Evolutionary conservation across 2,888 invertebrate species (phyloP).

Genomic region (Blastobasis adustella): DNA sequence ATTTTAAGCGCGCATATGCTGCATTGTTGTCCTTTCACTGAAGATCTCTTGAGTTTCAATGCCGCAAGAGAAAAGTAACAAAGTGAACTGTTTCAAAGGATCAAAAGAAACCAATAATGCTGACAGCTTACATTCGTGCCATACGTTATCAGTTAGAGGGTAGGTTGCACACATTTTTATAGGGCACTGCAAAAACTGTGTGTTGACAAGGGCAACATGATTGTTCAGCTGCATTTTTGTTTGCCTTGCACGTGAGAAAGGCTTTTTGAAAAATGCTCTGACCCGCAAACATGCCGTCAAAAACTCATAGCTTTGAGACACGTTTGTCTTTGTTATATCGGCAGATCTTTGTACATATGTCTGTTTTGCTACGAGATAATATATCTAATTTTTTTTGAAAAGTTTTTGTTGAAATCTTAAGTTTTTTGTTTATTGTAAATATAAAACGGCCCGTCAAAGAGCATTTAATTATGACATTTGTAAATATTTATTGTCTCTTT

Average conservation of each 20-base stretch:
- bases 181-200: constrained; percentile 67
- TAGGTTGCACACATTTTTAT: constrained; percentile 63
- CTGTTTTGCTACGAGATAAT: constrained; percentile 40
- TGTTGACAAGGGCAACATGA: constrained; percentile 32
- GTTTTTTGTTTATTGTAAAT: constrained; percentile 13
- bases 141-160: constrained; percentile 13
- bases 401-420: constrained; percentile 17
- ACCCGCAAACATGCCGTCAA: constrained; percentile 13
- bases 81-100: constrained; percentile 47
- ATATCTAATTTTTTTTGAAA: constrained; percentile 12
- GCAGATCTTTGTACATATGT: constrained; percentile 70
- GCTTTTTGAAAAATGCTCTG: constrained; percentile 63
- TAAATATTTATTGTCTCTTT: constrained; percentile 11
- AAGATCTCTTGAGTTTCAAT: constrained; percentile 73
- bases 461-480: constrained; percentile 13
- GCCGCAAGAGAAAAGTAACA: constrained; percentile 57
- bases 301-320: constrained; percentile 38
- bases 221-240: constrained; percentile 55
- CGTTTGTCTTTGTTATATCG: constrained; percentile 54
- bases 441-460: constrained; percentile 22
- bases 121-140: too few species aligned
- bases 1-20: constrained; percentile 48
- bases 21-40: constrained; percentile 73
- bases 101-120: neutral
- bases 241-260: constrained; percentile 54